These are phyloP conservation scores for Sylvietta virens DNA, from an alignment of 2,113 vertebrate genomes.

Conservation along the genomic window DNA sequence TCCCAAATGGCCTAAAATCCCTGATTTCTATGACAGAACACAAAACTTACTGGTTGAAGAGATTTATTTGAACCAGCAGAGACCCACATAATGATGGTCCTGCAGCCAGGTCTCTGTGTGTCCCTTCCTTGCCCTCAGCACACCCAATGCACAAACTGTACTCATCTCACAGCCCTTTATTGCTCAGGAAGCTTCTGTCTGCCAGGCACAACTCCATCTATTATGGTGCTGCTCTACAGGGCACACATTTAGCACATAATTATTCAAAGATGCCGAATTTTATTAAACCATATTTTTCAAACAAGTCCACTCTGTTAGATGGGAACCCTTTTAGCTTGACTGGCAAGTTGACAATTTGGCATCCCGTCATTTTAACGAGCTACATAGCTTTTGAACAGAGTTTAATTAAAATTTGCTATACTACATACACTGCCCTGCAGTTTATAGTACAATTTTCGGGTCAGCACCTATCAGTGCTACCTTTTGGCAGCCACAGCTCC, in stretches of 20 bases:
- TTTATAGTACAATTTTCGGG: neutral
- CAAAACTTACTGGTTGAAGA: neutral
- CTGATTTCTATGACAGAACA: neutral
- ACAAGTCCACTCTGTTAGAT: neutral
- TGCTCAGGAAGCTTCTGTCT: neutral
- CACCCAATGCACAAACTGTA: neutral
- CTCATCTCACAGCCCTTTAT: neutral
- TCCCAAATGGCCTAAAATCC: neutral
- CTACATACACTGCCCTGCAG: neutral
- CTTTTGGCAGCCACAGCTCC: neutral
- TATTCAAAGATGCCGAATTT: neutral
- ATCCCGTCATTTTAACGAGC: neutral
- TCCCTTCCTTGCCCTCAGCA: neutral
- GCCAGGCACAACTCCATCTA: neutral
- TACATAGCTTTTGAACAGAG: neutral
- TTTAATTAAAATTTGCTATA: conserved; percentile 1
- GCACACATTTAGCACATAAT: neutral
- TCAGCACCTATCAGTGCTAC: neutral
- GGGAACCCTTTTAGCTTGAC: neutral
- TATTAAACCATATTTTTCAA: neutral
- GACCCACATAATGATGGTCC: accelerated
- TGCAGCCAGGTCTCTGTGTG: neutral
- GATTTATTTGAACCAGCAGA: neutral
- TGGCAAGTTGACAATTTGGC: neutral
- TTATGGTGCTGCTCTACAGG: neutral